Conservation (phyloP, 2,888 invertebrate genomes). For the Cantharis nigra region DNA sequence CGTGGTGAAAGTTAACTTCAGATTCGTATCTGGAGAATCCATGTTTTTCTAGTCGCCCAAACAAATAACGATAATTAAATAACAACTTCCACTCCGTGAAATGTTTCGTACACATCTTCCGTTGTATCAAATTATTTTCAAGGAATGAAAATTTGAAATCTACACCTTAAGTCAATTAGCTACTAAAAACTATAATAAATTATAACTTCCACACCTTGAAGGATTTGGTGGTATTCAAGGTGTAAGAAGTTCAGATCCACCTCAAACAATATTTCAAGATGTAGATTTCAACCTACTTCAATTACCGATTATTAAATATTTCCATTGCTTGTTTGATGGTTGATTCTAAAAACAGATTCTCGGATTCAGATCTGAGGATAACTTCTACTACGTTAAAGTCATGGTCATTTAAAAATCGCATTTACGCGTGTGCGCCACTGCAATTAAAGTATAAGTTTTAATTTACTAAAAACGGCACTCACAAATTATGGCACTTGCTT, state of each 20-base stretch:
- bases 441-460: neutral
- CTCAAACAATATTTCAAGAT: no score
- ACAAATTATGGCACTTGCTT: neutral
- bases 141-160: no score
- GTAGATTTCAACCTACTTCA: neutral
- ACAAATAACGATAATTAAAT: neutral
- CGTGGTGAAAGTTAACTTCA: neutral
- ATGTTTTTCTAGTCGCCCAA: neutral
- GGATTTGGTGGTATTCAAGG: no score
- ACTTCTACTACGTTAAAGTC: neutral
- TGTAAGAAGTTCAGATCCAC: no score
- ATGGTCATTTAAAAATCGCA: neutral
- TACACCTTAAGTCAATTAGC: no score
- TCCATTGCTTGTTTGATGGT: neutral
- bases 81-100: neutral
- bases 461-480: neutral
- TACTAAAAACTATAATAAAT: no score
- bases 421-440: neutral
- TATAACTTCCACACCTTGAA: no score
- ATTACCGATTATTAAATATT: no score
- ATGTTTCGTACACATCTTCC: neutral
- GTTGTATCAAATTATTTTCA: no score
- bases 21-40: neutral
- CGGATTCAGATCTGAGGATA: neutral
- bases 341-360: neutral